Base-by-base conservation (phyloP, 1,140 invertebrate genomes). In the Paraescarpia echinospica region DNA sequence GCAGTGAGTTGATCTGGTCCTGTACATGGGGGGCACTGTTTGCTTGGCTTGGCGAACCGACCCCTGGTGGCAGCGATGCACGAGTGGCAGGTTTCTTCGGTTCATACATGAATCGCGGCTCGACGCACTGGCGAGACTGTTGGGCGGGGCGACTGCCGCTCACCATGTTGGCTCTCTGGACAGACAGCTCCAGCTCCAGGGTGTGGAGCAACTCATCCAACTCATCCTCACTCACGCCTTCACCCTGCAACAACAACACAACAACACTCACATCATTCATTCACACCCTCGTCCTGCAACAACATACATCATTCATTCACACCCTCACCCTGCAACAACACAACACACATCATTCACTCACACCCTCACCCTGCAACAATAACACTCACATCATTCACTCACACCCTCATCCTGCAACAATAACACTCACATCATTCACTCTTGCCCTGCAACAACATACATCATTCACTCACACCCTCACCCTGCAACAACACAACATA, bases 141-240 rank as follows among this genome's bases (percentile, higher is more conserved):
- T 90, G 35, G 14, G 18, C 14, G 35, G 33, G 89, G 2, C 27
- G 35, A 90, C 35, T 90, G 18, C 89, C 34, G 14, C 33, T 34
- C 89, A 90, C 35, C 34, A 90, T 90, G 89, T 90, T 90, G 33
- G 89, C 89, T 90, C 89, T 18, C 89, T 90, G 89, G 1, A 90
- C 89, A n/a, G 89, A 90, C 89, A 90, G n/a, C 89, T 90, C 89
- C 35, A 34, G 89, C 18, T 90, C 89, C 33, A 90, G 33, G 22
- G 89, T 34, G 14, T 34, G 35, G 14, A 90, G 35, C 89, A 90
- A 34, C 33, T 35, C 35, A 8, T 90, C 89, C 18, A 90, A 31
- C 18, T 90, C 89, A 34, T 90, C 89, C 4, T 90, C 89, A 22
- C 34, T 90, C 34, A 90, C 35, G 4, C 35, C 89, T 12, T 34